A percentile compares a stretch with the other conserved stretches of the same genome.
Conservation (phyloP, 2,888 invertebrate species). For the Phania funesta region DNA sequence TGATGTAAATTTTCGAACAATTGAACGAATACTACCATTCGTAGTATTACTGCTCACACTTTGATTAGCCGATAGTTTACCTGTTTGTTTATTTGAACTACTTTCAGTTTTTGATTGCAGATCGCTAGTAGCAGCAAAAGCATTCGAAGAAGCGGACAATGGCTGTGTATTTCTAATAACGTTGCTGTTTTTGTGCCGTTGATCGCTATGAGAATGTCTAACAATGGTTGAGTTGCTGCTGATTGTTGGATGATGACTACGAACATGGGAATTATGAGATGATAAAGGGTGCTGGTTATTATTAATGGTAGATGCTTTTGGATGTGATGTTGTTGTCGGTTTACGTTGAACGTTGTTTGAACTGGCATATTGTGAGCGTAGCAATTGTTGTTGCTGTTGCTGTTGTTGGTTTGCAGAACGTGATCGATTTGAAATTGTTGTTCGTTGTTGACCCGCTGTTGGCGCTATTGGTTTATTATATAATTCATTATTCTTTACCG, state of each 20-base stretch:
- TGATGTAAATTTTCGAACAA: conserved; percentile 28
- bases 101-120: conserved; percentile 39
- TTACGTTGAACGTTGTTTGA: conserved; percentile 28
- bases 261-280: conserved; percentile 39
- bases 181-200: conserved; percentile 23
- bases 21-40: conserved; percentile 35
- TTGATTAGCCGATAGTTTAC: conserved; percentile 33
- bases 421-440: conserved; percentile 57
- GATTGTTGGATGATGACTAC: conserved; percentile 21
- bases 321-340: conserved; percentile 19
- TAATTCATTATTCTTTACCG: conserved; percentile 54
- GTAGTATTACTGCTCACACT: conserved; percentile 5
- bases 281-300: conserved; percentile 11
- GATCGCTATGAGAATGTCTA: conserved; percentile 30
- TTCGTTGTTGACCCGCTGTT: conserved; percentile 28
- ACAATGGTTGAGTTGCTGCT: conserved; percentile 16
- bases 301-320: conserved; percentile 12
- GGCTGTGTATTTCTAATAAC: conserved; percentile 20
- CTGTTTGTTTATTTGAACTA: conserved; percentile 39
- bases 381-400: conserved; percentile 28
- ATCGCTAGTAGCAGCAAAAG: not conserved
- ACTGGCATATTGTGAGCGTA: conserved; percentile 28
- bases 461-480: conserved; percentile 33
- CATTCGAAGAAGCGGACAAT: conserved; percentile 40
- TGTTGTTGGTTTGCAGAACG: conserved; percentile 43